Base-by-base conservation (phyloP, 1,140 invertebrate genomes). In the Camponotus pennsylvanicus region DNA sequence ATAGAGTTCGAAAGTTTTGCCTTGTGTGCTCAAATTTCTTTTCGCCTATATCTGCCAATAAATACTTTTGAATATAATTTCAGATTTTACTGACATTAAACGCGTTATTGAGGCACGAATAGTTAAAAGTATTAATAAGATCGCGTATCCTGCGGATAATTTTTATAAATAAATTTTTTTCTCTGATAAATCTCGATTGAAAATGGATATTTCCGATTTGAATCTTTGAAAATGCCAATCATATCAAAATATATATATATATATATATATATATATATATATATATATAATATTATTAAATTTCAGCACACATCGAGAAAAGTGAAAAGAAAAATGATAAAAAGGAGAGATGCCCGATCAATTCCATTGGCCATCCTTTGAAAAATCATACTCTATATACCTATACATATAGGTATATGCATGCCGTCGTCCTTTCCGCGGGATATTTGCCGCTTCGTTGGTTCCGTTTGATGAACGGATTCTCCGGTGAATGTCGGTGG, bases 401-500 rank as follows among this genome's bases (percentile, higher is more conserved):
- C 15, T 49, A 49, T 49, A 13, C 4, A 15, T 49, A 49, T 49
- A n/a, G n/a, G n/a, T n/a, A 49, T 49, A 49, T 49, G 13, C 45
- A 49, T 88, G 45, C 61, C 77, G 73, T 89, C 89, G 88, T 93
- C 88, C 90, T 90, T 61, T 75, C 86, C 88, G 88, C 87, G 84
- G 75, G 88, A 92, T 92, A 90, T 89, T 92, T 93, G 90, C 91
- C 88, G 92, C 92, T 91, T 90, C 90, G 91, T 89, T 93, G 92
- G 88, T 86, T 92, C 71, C 85, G 91, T 92, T 92, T 93, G 92
- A 92, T 92, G 92, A 93, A 91, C 91, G 84, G 82, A 88, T 90
- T 89, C 88, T 86, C 86, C 57, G 85, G 59, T 63, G 86, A 77
- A 87, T 88, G 82, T 73, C 66, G 52, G 59, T 37, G 55, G 89